Conservation (phyloP, 2,797 vertebrate genomes). For the Erpetoichthys calabaricus region DNA sequence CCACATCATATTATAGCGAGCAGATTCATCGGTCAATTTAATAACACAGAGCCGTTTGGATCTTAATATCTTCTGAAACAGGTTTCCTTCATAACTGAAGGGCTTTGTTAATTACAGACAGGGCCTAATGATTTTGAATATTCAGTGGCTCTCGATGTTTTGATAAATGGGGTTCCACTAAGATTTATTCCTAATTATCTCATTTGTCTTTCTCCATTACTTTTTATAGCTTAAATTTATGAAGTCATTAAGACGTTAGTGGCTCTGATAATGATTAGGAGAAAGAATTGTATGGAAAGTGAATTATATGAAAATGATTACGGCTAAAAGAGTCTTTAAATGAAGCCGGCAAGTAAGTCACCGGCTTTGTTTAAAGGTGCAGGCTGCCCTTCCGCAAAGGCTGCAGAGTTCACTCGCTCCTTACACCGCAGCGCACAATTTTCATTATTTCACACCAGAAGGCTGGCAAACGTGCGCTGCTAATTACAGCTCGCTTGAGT, state of each 20-base stretch:
- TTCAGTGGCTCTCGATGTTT: slow-evolving; percentile 86
- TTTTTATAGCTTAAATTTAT: slow-evolving; percentile 99
- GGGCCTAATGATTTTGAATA: slow-evolving; percentile 95
- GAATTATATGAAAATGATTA: slow-evolving; percentile 78
- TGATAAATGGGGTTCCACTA: slow-evolving; percentile 92
- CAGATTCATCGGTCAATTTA: slow-evolving; percentile 77
- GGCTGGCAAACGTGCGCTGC: no score
- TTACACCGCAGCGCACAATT: neutral
- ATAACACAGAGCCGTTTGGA: slow-evolving; percentile 69
- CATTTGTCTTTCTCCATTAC: slow-evolving; percentile 99
- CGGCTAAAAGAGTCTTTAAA: slow-evolving; percentile 73
- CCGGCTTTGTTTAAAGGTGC: slow-evolving; percentile 55
- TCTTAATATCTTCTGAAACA: slow-evolving; percentile 64
- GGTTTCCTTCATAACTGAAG: slow-evolving; percentile 72
- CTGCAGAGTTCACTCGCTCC: slow-evolving; percentile 2
- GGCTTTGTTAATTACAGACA: slow-evolving; percentile 84
- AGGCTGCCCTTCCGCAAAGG: slow-evolving; percentile 22
- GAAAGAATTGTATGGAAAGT: slow-evolving; percentile 75
- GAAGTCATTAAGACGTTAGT: slow-evolving; percentile 88
- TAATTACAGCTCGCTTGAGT: no score
- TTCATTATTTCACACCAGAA: no score
- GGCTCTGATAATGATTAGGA: slow-evolving; percentile 78
- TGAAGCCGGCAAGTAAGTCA: slow-evolving; percentile 41
- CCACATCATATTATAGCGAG: slow-evolving; percentile 71
- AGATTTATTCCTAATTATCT: slow-evolving; percentile 99